Percentiles rank a stretch among this genome's conserved stretches.
Evolutionary conservation across 2,797 vertebrate species (phyloP).

Genomic region (Melanotaenia maccullochi): DNA sequence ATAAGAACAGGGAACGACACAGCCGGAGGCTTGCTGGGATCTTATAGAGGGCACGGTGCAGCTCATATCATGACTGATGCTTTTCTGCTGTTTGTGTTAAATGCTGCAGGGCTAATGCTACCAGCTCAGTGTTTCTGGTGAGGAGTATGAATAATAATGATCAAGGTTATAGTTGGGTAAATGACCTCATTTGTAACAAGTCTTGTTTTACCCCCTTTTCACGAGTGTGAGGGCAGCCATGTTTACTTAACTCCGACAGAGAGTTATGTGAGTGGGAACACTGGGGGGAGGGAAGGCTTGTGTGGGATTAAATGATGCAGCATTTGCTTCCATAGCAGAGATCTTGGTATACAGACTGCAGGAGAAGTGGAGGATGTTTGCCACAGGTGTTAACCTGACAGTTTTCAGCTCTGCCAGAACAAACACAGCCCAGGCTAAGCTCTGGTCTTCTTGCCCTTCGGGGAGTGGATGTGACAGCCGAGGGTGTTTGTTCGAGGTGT

Average conservation of each 20-base stretch:
- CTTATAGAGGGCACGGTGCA: conserved; percentile 14
- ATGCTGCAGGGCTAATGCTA: conserved; percentile 9
- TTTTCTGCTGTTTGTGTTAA: conserved; percentile 26
- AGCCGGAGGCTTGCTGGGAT: conserved; percentile 1
- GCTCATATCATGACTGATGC: conserved; percentile 36
- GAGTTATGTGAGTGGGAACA: conserved; percentile 37
- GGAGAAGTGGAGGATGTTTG: conserved; percentile 35
- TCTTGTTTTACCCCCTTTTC: conserved; percentile 14
- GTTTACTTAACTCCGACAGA: conserved; percentile 53
- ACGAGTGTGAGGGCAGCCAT: conserved; percentile 18
- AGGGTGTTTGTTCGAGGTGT: conserved; percentile 47
- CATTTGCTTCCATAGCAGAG: conserved; percentile 9
- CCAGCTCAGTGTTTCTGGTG: background rate
- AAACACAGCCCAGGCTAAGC: conserved; percentile 35
- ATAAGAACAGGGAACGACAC: conserved; percentile 32
- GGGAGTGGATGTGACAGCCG: conserved; percentile 37
- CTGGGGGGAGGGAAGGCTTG: background rate
- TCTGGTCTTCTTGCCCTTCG: conserved; percentile 40
- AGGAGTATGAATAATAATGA: conserved; percentile 45
- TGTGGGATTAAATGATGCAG: conserved; percentile 25
- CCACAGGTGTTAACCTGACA: conserved; percentile 53
- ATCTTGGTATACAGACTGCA: conserved; percentile 9
- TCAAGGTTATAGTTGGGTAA: conserved; percentile 33
- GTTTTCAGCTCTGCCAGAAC: conserved; percentile 30
- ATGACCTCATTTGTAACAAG: conserved; percentile 35